Evolutionary conservation across 1,140 invertebrate species (phyloP), one percentile per base, ranked within the genome.

Genomic region (Calliopsis andreniformis): DNA sequence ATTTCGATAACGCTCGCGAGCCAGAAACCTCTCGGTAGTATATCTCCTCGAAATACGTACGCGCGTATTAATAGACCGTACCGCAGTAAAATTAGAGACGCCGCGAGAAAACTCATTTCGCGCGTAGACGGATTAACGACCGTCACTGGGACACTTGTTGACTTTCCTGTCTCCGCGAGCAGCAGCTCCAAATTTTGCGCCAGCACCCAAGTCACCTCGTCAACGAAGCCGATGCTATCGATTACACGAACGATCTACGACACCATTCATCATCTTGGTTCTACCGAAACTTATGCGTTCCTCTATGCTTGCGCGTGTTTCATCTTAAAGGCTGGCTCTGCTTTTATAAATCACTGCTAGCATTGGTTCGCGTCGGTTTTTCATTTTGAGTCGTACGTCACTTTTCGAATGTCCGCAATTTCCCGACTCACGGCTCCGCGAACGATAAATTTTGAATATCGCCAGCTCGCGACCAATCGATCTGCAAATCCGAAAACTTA

Each of bases 1-100:
- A 76, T 76, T 51, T 69, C 64, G 64, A 76, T 76, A 76, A 76
- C 51, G 43, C 5, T 35, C 28, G 70, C 39, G 42, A 51, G 39
- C 39, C 72, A 66, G 51, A 66, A 73, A 16, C 16, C 43, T 35
- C 18, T 0, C 12, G 14, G 0, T 12, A 18, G 3, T 51, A 45
- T 35, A 67, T 67, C 55, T 39, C 63, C 20, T 20, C 35, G 35
- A 39, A 25, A 67, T 58, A 63, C 59, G 32, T 18, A 30, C 20
- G 16, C 8, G 2, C 20, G 23, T 75, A 75, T 75, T 67, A 75
- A 75, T 75, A 58, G 71, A 58, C 25, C 12, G 18, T 35, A 67
- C 42, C 63, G 42, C 42, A 39, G 28, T 58, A 47, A 75, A 75
- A 75, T 67, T 75, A 67, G 35, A 73, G 25, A 16, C 59, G n/a